Evolutionary conservation across 2,797 vertebrate species (phyloP).

Genomic region (Tympanoctomys barrerae): DNA sequence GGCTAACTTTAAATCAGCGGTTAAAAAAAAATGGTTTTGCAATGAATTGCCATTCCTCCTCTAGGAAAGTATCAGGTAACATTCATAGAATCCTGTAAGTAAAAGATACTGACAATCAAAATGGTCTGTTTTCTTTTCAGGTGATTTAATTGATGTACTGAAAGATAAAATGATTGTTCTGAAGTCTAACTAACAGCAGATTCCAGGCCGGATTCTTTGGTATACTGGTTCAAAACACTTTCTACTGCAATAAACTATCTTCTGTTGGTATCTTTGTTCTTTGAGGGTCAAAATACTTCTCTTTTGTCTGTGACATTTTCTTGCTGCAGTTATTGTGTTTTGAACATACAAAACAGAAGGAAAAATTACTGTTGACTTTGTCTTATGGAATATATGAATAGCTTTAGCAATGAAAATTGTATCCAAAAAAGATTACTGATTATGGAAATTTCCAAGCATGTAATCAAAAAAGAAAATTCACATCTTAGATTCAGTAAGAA

Average conservation of each 20-base stretch:
- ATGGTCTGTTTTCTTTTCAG: background rate
- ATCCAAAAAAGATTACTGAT: background rate
- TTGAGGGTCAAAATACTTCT: conserved; percentile 14
- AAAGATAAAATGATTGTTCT: background rate
- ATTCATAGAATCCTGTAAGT: background rate
- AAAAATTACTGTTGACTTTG: conserved; percentile 14
- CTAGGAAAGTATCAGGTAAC: background rate
- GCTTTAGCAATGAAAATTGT: background rate
- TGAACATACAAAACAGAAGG: background rate
- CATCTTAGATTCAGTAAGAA: conserved; percentile 54
- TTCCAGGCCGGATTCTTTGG: background rate
- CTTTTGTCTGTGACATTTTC: background rate
- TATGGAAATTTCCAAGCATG: conserved; percentile 48
- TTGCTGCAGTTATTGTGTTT: conserved; percentile 19
- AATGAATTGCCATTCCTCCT: background rate
- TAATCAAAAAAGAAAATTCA: conserved; percentile 57
- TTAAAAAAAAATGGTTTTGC: background rate
- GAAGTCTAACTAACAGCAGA: background rate
- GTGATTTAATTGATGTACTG: background rate
- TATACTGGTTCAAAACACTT: background rate
- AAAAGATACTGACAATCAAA: conserved; percentile 9
- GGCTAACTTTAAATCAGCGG: background rate
- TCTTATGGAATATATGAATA: background rate
- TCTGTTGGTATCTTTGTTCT: background rate
- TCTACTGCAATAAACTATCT: background rate